phyloP scores from a whole-genome alignment of 2,888 invertebrate genomes.

The Linnaemya vulpina region DNA sequence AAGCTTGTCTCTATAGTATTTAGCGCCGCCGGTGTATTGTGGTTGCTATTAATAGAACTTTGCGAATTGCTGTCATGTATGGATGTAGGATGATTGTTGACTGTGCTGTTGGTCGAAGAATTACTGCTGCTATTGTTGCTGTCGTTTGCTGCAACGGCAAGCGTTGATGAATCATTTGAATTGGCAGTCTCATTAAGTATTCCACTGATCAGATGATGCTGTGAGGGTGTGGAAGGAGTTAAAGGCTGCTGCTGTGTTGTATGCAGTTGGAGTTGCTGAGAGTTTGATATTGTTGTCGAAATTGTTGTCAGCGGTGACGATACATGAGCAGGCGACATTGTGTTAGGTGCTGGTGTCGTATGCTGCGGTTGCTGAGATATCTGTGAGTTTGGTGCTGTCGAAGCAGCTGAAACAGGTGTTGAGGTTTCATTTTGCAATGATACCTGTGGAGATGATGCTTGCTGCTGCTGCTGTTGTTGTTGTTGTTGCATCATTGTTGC shows the following conservation, averaged over 20 bases:
- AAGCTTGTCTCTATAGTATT: constrained; percentile 72
- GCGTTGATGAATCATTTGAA: constrained; percentile 82
- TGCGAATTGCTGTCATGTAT: constrained; percentile 83
- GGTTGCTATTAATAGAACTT: constrained; percentile 81
- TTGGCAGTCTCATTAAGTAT: constrained; percentile 82
- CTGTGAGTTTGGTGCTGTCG: constrained; percentile 25
- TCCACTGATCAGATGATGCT: constrained; percentile 78
- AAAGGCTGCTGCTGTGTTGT: constrained; percentile 74
- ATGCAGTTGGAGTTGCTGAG: constrained; percentile 72
- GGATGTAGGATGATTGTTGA: constrained; percentile 83
- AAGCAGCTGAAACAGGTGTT: constrained; percentile 11
- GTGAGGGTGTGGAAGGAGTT: constrained; percentile 76
- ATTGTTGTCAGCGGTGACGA: constrained; percentile 66
- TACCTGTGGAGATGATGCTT: constrained; percentile 74
- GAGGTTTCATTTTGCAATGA: constrained; percentile 38
- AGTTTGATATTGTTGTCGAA: constrained; percentile 57
- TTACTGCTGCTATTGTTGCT: constrained; percentile 82
- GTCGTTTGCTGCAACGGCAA: constrained; percentile 81
- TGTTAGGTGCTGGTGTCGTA: constrained; percentile 73
- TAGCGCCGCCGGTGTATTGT: constrained; percentile 63
- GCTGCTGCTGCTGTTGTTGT: constrained; percentile 63
- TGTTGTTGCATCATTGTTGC: constrained; percentile 66
- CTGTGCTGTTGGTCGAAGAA: constrained; percentile 82
- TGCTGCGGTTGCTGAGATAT: constrained; percentile 75
- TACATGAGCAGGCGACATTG: constrained; percentile 72